These are phyloP conservation scores for Orthonyx spaldingii DNA, from an alignment of 2,113 vertebrate genomes.

Conservation along the genomic window DNA sequence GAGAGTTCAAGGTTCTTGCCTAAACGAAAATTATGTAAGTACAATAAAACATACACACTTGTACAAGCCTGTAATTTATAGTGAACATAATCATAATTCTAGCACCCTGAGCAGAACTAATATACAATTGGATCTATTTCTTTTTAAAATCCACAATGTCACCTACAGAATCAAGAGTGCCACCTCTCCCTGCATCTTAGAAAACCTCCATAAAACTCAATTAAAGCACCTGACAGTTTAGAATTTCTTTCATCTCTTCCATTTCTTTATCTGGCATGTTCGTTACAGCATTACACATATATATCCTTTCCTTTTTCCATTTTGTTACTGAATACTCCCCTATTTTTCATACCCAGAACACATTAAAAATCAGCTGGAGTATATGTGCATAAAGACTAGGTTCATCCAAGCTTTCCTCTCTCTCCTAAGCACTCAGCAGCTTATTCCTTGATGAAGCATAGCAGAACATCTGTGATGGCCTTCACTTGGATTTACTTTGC, in stretches of 20 bases:
- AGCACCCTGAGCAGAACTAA: not conserved
- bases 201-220: not conserved
- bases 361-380: not conserved
- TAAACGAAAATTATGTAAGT: not conserved
- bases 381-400: not conserved
- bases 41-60: not conserved
- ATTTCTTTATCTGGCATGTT: not conserved
- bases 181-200: not conserved
- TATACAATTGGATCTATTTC: not conserved
- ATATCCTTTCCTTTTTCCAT: not conserved
- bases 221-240: not conserved
- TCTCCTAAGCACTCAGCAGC: not conserved
- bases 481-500: conserved; percentile 59
- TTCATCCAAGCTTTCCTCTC: not conserved
- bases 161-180: not conserved
- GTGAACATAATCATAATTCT: not conserved
- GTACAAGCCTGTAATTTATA: not conserved
- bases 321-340: not conserved
- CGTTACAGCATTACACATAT: not conserved
- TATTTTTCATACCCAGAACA: not conserved
- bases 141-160: not conserved
- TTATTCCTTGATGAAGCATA: conserved; percentile 28
- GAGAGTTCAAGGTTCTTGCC: not conserved
- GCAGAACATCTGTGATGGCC: conserved; percentile 54
- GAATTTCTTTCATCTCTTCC: not conserved